Evolutionary conservation across 2,888 invertebrate species (phyloP), one percentile per base, ranked within the genome.

Genomic region (Eristalinus aeneus): DNA sequence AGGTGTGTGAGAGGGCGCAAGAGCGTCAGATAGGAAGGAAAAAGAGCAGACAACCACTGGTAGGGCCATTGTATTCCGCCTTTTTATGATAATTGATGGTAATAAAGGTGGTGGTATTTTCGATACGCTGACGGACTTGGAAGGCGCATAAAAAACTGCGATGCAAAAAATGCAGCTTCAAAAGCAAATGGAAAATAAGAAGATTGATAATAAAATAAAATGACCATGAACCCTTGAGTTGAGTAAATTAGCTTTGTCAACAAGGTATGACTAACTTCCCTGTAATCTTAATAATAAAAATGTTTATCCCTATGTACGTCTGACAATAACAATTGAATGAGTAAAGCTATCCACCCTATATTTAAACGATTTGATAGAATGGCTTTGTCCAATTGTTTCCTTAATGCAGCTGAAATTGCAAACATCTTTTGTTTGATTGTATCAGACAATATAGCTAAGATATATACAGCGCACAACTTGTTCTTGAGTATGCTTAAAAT

Each of bases 1-100:
- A 20, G 27, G 32, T n/a, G 9, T 6, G 20, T 0, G 2, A n/a
- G 8, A 0, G n/a, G 16, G 16, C n/a, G 16, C 3, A 16, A 8
- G 16, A 39, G n/a, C 12, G 12, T 2, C 12, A 11, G n/a, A 39
- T 11, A n/a, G n/a, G 4, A 12, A 39, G 6, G 16, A n/a, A 16
- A 46, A n/a, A 46, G 46, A 46, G 39, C 39, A n/a, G 46, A 46
- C 16, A 16, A 46, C 12, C 39, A 67, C 5, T 67, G 63, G 56
- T 63, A 53, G 72, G 71, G 72, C 39, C 72, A 63, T 82, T 82
- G 77, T 77, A 39, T 67, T 67, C 72, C 58, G 75, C 69, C 3
- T 67, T 73, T 77, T 77, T 77, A 82, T 77, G 77, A 72, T 82
- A 77, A 82, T 82, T 82, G 71, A 68, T 73, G 82, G 77, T 82